Percentiles rank a stretch among this genome's conserved stretches.
These are phyloP conservation scores for Phocoena phocoena DNA, from an alignment of 2,113 vertebrate genomes.

Conservation along the genomic window DNA sequence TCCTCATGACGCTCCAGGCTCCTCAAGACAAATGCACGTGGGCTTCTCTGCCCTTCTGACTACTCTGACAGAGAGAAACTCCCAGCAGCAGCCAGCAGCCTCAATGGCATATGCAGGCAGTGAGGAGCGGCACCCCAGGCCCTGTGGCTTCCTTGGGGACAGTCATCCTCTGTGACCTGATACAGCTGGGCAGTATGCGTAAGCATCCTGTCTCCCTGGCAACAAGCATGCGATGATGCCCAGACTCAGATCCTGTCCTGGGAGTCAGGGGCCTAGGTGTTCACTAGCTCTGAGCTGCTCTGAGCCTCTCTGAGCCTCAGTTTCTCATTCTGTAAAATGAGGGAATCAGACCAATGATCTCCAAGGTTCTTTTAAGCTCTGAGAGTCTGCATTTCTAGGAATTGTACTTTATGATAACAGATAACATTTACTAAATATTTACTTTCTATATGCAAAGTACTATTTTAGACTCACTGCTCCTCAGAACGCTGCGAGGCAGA, in stretches of 20 bases:
- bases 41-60: not conserved
- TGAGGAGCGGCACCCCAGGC: not conserved
- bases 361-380: not conserved
- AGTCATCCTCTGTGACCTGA: not conserved
- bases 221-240: not conserved
- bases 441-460: not conserved
- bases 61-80: not conserved
- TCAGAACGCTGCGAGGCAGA: not conserved
- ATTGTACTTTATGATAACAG: not conserved
- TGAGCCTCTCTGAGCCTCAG: not conserved
- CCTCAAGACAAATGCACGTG: conserved; percentile 60
- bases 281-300: not conserved
- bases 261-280: not conserved
- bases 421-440: not conserved
- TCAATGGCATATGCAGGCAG: not conserved
- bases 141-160: not conserved
- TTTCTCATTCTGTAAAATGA: not conserved
- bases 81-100: not conserved
- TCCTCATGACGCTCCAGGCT: conserved; percentile 28
- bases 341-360: not conserved
- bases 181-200: not conserved
- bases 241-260: not conserved
- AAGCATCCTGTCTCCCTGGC: not conserved
- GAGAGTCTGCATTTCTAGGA: not conserved
- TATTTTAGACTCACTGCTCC: not conserved